phyloP scores from a whole-genome alignment of 1,140 invertebrate species.

The Acromyrmex heyeri region DNA sequence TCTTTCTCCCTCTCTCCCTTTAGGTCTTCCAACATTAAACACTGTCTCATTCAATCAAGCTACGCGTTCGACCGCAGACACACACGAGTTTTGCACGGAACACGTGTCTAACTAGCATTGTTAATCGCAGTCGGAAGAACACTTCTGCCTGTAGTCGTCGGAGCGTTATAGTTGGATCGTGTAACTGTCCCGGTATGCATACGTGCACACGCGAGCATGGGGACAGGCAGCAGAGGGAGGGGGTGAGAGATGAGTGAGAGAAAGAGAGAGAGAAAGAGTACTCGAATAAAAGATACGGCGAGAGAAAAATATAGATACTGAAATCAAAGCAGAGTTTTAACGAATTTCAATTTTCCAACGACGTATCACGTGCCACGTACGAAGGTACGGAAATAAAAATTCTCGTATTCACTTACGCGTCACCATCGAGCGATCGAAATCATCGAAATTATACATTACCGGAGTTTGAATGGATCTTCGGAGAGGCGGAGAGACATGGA shows the following conservation, averaged over 20 bases:
- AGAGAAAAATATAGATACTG: background rate
- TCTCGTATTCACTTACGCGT: too few relatives aligned
- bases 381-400: background rate
- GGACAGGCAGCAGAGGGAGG: background rate
- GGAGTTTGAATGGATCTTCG: background rate
- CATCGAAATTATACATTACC: background rate
- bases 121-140: constrained; percentile 72
- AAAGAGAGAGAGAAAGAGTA: too few relatives aligned
- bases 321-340: background rate
- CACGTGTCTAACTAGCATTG: constrained; percentile 80
- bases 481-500: background rate
- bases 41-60: constrained; percentile 50
- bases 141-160: constrained; percentile 62
- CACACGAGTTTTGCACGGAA: constrained; percentile 73
- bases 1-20: background rate
- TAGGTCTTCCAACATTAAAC: constrained; percentile 30
- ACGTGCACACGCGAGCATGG: constrained; percentile 28
- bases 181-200: constrained; percentile 15
- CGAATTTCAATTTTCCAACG: background rate
- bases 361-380: background rate
- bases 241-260: background rate
- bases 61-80: constrained; percentile 61
- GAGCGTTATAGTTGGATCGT: constrained; percentile 18
- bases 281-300: background rate
- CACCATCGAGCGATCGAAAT: background rate